Percentiles rank a stretch among this genome's conserved stretches.
Evolutionary conservation across 2,797 vertebrate species (phyloP).

Genomic region (Acipenser oxyrinchus): DNA sequence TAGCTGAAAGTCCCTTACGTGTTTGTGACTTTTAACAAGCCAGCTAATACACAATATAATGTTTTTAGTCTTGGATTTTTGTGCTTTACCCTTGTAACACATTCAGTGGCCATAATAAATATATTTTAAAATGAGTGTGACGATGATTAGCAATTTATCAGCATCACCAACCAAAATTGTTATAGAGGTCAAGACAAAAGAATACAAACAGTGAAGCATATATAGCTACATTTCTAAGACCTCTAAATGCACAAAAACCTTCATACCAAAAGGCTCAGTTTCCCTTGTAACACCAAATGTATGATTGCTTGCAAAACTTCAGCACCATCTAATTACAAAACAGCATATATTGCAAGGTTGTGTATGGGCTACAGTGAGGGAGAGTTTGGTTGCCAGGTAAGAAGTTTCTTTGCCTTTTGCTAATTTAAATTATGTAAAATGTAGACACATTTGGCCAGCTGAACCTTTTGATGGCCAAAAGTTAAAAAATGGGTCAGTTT

Average conservation of each 20-base stretch:
- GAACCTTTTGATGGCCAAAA: not conserved
- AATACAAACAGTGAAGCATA: conserved; percentile 4
- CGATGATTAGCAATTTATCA: conserved; percentile 1
- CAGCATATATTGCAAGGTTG: not conserved
- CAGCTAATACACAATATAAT: too few relatives aligned
- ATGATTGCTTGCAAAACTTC: not conserved
- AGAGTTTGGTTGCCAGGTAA: not conserved
- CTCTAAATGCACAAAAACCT: not conserved
- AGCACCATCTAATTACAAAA: conserved; percentile 9
- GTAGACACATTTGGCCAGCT: conserved; percentile 13
- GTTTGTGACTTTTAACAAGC: too few relatives aligned
- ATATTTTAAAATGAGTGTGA: not conserved
- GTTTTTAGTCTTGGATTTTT: too few relatives aligned
- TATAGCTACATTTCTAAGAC: not conserved
- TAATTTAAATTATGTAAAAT: conserved; percentile 8
- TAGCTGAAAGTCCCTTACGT: too few relatives aligned
- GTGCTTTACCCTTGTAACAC: not conserved
- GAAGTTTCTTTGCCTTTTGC: not conserved
- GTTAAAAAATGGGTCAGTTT: not conserved
- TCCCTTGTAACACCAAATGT: conserved; percentile 7
- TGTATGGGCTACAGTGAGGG: not conserved
- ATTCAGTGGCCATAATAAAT: not conserved
- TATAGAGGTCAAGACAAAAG: conserved; percentile 3
- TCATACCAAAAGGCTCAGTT: conserved; percentile 1
- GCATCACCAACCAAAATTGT: not conserved